A percentile compares a stretch with the other conserved stretches of the same genome.
These are phyloP conservation scores for Oscheius onirici DNA, from an alignment of 2,888 invertebrate genomes.

Conservation along the genomic window DNA sequence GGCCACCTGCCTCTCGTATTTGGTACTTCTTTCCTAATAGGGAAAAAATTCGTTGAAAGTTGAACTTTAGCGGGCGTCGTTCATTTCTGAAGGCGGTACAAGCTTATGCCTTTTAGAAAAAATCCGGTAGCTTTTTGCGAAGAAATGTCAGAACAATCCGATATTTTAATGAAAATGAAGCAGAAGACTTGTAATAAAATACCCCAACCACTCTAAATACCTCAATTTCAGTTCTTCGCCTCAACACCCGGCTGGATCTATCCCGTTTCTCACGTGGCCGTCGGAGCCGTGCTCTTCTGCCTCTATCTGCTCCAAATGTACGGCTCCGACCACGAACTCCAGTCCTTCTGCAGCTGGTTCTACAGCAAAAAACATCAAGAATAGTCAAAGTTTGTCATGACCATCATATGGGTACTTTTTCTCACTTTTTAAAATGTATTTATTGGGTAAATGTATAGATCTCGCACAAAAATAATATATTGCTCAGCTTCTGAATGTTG, in stretches of 20 bases:
- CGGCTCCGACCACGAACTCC: conserved; percentile 15
- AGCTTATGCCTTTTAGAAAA: too few species aligned
- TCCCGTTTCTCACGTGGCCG: conserved; percentile 58
- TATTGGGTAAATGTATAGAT: background rate
- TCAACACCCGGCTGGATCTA: conserved; percentile 59
- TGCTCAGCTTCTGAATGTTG: background rate
- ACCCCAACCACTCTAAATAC: background rate
- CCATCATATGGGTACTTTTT: background rate
- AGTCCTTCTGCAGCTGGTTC: conserved; percentile 8
- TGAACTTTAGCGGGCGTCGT: too few species aligned
- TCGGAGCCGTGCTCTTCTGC: conserved; percentile 61
- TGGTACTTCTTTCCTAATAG: too few species aligned
- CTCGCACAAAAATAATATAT: background rate
- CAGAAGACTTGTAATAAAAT: too few species aligned
- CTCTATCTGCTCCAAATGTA: conserved; percentile 43
- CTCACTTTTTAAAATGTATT: background rate
- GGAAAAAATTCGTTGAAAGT: too few species aligned
- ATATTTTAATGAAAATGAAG: too few species aligned
- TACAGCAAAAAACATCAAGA: conserved; percentile 1
- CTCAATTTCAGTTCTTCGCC: conserved; percentile 56
- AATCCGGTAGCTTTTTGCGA: too few species aligned
- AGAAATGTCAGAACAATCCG: too few species aligned
- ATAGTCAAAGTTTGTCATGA: conserved; percentile 1
- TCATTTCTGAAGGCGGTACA: too few species aligned
- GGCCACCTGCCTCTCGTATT: conserved; percentile 50